Evolutionary conservation across 1,140 invertebrate genomes (phyloP).

Genomic region (Lethrus apterus): DNA sequence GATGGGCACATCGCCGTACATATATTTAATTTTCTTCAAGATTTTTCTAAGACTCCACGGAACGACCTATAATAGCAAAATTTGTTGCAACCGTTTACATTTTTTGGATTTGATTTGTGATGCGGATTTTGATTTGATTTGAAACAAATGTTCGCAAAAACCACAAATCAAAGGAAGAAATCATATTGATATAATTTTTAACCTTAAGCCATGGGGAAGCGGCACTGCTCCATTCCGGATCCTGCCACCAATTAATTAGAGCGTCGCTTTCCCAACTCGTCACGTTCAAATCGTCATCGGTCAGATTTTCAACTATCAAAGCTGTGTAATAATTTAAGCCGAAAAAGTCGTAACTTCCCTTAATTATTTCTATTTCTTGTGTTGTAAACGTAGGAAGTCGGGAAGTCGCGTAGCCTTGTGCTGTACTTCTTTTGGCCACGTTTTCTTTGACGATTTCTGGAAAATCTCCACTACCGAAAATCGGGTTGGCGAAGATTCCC

Average conservation of each 20-base stretch:
- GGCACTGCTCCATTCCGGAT: not conserved
- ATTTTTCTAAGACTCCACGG: conserved; percentile 48
- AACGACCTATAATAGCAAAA: too few species aligned
- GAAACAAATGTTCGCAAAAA: too few species aligned
- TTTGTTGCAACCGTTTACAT: too few species aligned
- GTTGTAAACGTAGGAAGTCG: conserved; percentile 45
- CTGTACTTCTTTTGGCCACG: conserved; percentile 41
- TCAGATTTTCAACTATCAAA: conserved; percentile 10
- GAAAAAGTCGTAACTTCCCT: conserved; percentile 34
- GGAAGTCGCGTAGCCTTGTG: conserved; percentile 40
- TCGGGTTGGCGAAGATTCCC: conserved; percentile 45
- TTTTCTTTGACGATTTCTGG: conserved; percentile 44
- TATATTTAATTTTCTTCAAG: conserved; percentile 51
- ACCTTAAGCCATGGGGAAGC: conserved; percentile 1
- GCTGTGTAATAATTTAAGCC: conserved; percentile 30
- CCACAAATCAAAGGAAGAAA: too few species aligned
- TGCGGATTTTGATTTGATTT: too few species aligned
- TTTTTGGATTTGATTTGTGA: too few species aligned
- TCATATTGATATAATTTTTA: too few species aligned
- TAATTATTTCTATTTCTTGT: conserved; percentile 40
- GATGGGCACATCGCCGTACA: conserved; percentile 53
- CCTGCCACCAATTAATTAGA: not conserved
- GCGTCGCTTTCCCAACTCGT: conserved; percentile 4
- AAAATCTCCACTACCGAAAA: conserved; percentile 49
- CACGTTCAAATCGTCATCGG: not conserved